Percentiles rank a stretch among this genome's conserved stretches.
Evolutionary conservation across 2,113 vertebrate genomes (phyloP).

Genomic region (Potamarius usumacintae): DNA sequence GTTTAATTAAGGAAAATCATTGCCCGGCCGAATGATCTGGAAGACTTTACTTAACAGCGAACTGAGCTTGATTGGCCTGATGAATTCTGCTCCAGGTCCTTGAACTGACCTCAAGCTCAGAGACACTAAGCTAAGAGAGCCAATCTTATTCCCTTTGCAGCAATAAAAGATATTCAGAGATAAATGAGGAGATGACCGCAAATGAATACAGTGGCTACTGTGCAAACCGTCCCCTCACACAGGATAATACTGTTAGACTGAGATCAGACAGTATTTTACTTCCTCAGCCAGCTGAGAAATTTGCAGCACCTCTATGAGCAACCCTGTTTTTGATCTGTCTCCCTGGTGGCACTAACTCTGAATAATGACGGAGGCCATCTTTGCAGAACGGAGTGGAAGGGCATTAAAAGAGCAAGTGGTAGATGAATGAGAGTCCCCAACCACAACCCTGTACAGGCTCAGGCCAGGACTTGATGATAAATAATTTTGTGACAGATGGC

Average conservation of each 20-base stretch:
- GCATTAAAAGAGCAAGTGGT: conserved; percentile 39
- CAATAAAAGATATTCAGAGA: conserved; percentile 5
- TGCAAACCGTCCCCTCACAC: background rate
- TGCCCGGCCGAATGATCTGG: conserved; percentile 60
- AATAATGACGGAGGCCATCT: conserved; percentile 46
- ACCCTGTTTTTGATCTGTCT: conserved; percentile 39
- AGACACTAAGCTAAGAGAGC: background rate
- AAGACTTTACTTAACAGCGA: conserved; percentile 68
- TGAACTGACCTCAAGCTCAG: conserved; percentile 33
- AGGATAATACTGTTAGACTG: conserved; percentile 8
- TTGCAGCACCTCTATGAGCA: conserved; percentile 18
- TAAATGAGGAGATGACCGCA: background rate
- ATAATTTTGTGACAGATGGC: conserved; percentile 42
- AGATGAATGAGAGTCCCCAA: conserved; percentile 37
- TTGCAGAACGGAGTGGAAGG: conserved; percentile 40
- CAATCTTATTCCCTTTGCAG: background rate
- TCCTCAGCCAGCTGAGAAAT: background rate
- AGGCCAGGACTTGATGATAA: conserved; percentile 42
- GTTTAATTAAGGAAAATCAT: conserved; percentile 75
- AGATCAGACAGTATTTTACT: conserved; percentile 6
- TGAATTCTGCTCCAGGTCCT: conserved; percentile 55
- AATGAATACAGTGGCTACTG: background rate
- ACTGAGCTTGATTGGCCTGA: conserved; percentile 60
- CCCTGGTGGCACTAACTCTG: conserved; percentile 29
- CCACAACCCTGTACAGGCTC: conserved; percentile 18